Evolutionary conservation across 1,140 invertebrate species (phyloP).

Genomic region (Bombus difficillimus): DNA sequence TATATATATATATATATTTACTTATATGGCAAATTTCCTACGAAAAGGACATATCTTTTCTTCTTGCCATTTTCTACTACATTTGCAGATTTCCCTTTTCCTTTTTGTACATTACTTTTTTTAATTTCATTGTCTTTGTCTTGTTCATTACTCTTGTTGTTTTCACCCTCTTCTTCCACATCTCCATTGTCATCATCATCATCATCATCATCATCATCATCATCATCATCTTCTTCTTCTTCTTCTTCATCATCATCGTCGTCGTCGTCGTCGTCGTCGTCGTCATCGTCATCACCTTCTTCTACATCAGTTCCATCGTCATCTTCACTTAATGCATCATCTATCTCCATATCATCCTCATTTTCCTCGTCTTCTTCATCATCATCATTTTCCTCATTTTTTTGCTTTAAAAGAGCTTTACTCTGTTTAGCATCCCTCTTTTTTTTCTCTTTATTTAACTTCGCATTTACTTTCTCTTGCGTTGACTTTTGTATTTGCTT

Average conservation of each 20-base stretch:
- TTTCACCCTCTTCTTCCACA: conserved; percentile 78
- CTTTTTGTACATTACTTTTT: conserved; percentile 68
- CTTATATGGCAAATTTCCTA: conserved; percentile 81
- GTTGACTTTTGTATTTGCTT: conserved; percentile 79
- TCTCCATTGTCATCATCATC: conserved; percentile 60
- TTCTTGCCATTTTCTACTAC: conserved; percentile 77
- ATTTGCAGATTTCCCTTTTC: background rate
- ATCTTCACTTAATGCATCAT: conserved; percentile 23
- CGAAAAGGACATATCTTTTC: conserved; percentile 83
- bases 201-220: background rate
- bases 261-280: conserved; percentile 67
- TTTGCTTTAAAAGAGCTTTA: conserved; percentile 79
- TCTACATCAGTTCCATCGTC: conserved; percentile 37
- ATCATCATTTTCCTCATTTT: conserved; percentile 60
- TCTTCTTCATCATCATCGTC: conserved; percentile 7
- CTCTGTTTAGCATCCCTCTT: conserved; percentile 48
- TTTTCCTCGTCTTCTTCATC: conserved; percentile 41
- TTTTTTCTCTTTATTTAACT: conserved; percentile 14
- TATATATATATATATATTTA: conserved; percentile 54
- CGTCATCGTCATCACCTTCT: conserved; percentile 66
- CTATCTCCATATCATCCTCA: background rate
- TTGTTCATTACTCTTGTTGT: conserved; percentile 64
- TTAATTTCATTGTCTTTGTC: conserved; percentile 58
- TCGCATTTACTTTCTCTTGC: conserved; percentile 9
- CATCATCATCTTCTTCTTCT: conserved; percentile 36